A percentile compares a stretch with the other conserved stretches of the same genome.
phyloP scores from a whole-genome alignment of 2,888 invertebrate genomes.

The Agonopterix arenella region DNA sequence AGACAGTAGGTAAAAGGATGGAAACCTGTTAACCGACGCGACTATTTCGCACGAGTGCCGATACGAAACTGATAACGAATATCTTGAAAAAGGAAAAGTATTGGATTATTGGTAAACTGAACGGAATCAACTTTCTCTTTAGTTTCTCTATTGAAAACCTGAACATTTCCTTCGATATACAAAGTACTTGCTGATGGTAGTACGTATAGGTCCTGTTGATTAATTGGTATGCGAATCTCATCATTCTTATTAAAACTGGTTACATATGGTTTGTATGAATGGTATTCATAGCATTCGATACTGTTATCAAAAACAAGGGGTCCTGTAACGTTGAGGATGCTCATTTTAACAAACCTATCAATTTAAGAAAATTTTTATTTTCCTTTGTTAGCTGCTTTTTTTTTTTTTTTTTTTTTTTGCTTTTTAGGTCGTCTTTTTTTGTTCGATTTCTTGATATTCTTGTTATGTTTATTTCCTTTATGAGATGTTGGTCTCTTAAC shows the following conservation, averaged over 20 bases:
- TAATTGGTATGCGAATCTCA: conserved; percentile 30
- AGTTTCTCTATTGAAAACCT: conserved; percentile 2
- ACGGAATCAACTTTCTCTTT: not conserved
- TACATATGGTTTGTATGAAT: conserved; percentile 16
- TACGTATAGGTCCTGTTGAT: conserved; percentile 26
- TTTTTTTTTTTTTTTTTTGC: not conserved
- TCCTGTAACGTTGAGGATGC: conserved; percentile 7
- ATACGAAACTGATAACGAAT: conserved; percentile 37
- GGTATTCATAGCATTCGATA: not conserved
- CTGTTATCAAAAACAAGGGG: not conserved
- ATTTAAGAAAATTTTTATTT: conserved; percentile 11
- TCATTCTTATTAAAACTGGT: conserved; percentile 23
- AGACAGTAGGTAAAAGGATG: no score
- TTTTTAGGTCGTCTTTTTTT: no score
- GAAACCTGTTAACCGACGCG: no score
- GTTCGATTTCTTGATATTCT: no score
- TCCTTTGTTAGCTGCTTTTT: conserved; percentile 3
- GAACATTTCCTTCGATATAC: conserved; percentile 19
- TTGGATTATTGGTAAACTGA: conserved; percentile 19
- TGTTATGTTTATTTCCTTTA: conserved; percentile 2
- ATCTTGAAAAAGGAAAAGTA: conserved; percentile 31
- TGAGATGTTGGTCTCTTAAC: not conserved
- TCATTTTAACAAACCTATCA: conserved; percentile 19
- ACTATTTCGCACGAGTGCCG: conserved; percentile 33
- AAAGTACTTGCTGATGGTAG: conserved; percentile 24